Conservation (phyloP, 2,797 vertebrate species). For the Enteromius thamalakanensis region DNA sequence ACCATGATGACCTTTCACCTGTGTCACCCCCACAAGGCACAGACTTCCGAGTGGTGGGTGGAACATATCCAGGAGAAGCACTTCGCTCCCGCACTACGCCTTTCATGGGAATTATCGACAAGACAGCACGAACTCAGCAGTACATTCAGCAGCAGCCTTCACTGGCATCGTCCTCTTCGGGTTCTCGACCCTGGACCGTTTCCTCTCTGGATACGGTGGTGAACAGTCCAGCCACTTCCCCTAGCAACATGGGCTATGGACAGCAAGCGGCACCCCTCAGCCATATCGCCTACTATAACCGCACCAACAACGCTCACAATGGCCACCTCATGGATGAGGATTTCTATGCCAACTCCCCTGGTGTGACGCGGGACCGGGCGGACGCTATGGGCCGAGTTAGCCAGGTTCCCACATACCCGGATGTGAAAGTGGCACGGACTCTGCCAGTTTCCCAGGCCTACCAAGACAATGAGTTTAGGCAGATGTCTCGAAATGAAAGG, state of each 20-base stretch:
- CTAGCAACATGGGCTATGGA: constrained; percentile 80
- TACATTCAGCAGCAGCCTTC: constrained; percentile 84
- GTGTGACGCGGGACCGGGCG: constrained; percentile 77
- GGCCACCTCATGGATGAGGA: constrained; percentile 89
- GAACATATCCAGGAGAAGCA: constrained; percentile 89
- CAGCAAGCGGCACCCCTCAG: constrained; percentile 79
- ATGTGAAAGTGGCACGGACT: constrained; percentile 90
- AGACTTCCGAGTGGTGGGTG: constrained; percentile 70
- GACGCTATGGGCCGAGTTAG: constrained; percentile 85
- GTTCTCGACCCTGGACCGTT: constrained; percentile 92
- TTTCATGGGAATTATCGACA: constrained; percentile 96
- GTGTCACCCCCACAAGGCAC: constrained; percentile 85
- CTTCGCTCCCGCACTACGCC: constrained; percentile 90
- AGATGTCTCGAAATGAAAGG: constrained; percentile 82
- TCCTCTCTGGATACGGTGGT: constrained; percentile 95
- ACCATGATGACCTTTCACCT: constrained; percentile 87
- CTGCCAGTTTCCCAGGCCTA: constrained; percentile 90
- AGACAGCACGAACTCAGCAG: constrained; percentile 90
- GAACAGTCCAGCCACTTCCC: constrained; percentile 82
- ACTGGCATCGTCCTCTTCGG: constrained; percentile 68
- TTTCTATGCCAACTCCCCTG: constrained; percentile 75
- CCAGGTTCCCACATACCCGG: constrained; percentile 88
- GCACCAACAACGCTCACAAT: constrained; percentile 98
- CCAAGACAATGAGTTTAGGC: constrained; percentile 89
- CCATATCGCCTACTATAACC: constrained; percentile 97